Base-by-base conservation (phyloP, 2,888 invertebrate genomes). In the Lepidonotus clava region DNA sequence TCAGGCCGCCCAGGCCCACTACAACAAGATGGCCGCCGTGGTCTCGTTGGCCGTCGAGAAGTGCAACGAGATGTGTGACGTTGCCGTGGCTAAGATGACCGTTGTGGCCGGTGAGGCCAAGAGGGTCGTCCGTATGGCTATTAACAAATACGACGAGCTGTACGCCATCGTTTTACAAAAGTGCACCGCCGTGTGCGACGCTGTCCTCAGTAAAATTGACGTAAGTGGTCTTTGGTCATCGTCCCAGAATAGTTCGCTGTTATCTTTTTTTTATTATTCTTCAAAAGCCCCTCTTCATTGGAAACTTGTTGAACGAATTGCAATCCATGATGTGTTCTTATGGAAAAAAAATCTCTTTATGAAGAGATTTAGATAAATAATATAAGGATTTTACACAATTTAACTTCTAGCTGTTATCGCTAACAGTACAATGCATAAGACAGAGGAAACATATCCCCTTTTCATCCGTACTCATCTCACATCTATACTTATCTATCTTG, bases 31-130 rank as follows among this genome's bases (percentile, higher is more conserved):
- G 61, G 61, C 61, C 24, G 61, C 28, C 24, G 38, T 76, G 18
- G 40, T 38, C 14, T 21, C 38, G 21, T 34, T 36, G 6, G 76
- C 38, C 38, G 21, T 38, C 5, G 24, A 76, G 76, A 18, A n/a
- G 38, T 76, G 76, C 76, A 40, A 34, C 11, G 38, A 76, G 24
- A n/a, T 76, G 38, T 76, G 76, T 76, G 76, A 76, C 76, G 14
- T 40, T 5, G 76, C 38, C 40, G n/a, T 14, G n/a, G 40, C 38
- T 40, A 76, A 40, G 18, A 34, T 76, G 36, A 11, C 14, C 6
- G 28, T 24, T n/a, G 76, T 24, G 21, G 38, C 76, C 18, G 21
- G 21, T n/a, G 38, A 36, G 4, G 40, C 76, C 38, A 28, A 24
- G 21, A 21, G 38, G 14, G 6, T 11, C 6, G 24, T 76, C 4